A percentile compares a stretch with the other conserved stretches of the same genome.
Evolutionary conservation across 2,113 vertebrate species (phyloP).

Genomic region (Triplophysa siluroides): DNA sequence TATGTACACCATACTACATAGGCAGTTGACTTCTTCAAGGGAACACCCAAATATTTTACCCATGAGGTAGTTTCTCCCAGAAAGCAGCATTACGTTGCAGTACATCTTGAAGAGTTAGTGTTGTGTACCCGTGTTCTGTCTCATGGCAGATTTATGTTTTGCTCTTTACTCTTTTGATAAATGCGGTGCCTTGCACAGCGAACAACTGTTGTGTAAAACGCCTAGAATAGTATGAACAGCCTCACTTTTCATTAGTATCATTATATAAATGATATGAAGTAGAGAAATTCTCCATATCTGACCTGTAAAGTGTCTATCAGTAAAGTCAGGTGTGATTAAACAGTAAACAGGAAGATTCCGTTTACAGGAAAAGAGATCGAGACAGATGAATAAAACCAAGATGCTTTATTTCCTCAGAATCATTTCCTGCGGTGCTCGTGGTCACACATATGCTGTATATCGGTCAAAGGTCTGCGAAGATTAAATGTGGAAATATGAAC

Average conservation of each 20-base stretch:
- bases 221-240: background rate
- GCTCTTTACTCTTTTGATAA: background rate
- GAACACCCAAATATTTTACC: no score
- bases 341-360: background rate
- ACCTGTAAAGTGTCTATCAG: background rate
- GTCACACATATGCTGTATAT: no score
- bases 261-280: background rate
- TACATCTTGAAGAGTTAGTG: no score
- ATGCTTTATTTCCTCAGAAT: background rate
- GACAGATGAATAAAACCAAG: background rate
- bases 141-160: background rate
- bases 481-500: background rate
- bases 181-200: no score
- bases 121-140: no score
- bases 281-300: background rate
- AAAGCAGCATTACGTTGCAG: no score
- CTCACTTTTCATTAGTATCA: background rate
- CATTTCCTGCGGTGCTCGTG: background rate
- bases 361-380: background rate
- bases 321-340: background rate
- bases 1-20: no score
- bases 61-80: no score
- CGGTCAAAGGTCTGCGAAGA: no score
- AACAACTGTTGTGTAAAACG: background rate
- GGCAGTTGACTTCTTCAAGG: no score